Evolutionary conservation across 2,888 invertebrate genomes (phyloP), one percentile per base, ranked within the genome.

Genomic region (Ormyrus rosae): DNA sequence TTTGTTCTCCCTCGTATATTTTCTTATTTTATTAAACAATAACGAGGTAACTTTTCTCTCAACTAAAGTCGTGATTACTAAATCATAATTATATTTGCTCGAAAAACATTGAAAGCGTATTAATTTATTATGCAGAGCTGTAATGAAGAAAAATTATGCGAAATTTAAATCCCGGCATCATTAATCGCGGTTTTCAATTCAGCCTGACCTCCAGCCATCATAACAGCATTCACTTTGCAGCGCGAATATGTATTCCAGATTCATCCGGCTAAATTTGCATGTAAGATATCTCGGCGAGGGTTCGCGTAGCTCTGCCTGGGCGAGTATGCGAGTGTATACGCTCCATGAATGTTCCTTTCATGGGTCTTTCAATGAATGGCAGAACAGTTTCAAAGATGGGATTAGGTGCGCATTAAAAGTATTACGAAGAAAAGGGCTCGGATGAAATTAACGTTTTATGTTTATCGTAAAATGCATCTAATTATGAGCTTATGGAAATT

Each of bases 261-360:
- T 80, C 79, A 77, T 77, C 60, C 61, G 34, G 55, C 61, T 50
- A 58, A 79, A 82, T 80, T 82, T 79, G 76, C 82, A 82, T 80
- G 65, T 80, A 82, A 82, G 79, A 82, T 64, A 51, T 63, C 53
- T 63, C 48, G 8, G 67, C 19, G 48, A n/a, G 67, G 48, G 61
- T 55, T 61, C 34, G 48, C 6, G 13, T 19, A 2, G 64, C 8
- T 9, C 50, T 45, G 7, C 6, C 50, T 13, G 7, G 4, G 5
- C 34, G 0, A 63, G 34, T 58, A 10, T 60, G 10, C 45, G 11
- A 13, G 45, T 48, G 50, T n/a, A 19, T 46, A 11, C 19, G 34
- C 34, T 45, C 60, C 4, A 70, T 56, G 64, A 70, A 77, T 72
- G 46, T 72, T n/a, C 67, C 53, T 65, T 63, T 72, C 61, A 60